Base-by-base conservation (phyloP, 2,113 vertebrate species). In the Myiopsitta monachus region DNA sequence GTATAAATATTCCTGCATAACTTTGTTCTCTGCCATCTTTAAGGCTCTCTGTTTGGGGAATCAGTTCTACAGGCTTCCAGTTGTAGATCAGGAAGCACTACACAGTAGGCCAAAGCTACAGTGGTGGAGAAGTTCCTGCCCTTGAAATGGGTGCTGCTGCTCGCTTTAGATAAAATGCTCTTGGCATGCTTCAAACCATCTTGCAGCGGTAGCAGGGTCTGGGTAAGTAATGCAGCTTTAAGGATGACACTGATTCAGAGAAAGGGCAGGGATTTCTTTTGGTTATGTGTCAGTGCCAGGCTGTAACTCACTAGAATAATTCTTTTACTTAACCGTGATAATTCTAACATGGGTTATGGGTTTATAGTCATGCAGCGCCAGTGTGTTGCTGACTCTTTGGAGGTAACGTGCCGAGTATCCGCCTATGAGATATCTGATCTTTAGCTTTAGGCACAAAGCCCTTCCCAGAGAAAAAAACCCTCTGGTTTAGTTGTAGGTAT, bases 351-450 rank as follows among this genome's bases (percentile, higher is more conserved):
- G 69, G 43, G 43, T 64, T 79, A 3, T 75, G 62, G 57, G 31
- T 59, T 67, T 81, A 27, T 23, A 61, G 51, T 23, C 0, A 0
- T 33, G 23, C n/a, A 69, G 0, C 7, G 5, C 11, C 68, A 21
- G 6, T 9, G 52, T 8, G 38, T 27, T 70, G 69, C 15, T 59
- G 78, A 4, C 14, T 69, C 27, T 12, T 31, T 36, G 57, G 77
- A 43, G 73, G 81, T 28, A 92, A 31, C 0, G 18, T 59, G 2
- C 31, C 44, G 57, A 59, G 24, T 59, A 36, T 59, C 33, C 57
- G 33, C n/a, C 33, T 59, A 59, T 36, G 57, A 36, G 57, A 36
- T 36, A 36, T 24, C 33, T 36, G 33, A 36, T 24, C 49, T 88
- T 68, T 87, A 39, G 46, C 88, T 86, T 83, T 47, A 51, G 88